Evolutionary conservation across 1,140 invertebrate species (phyloP).

Genomic region (Cyclina sinensis): DNA sequence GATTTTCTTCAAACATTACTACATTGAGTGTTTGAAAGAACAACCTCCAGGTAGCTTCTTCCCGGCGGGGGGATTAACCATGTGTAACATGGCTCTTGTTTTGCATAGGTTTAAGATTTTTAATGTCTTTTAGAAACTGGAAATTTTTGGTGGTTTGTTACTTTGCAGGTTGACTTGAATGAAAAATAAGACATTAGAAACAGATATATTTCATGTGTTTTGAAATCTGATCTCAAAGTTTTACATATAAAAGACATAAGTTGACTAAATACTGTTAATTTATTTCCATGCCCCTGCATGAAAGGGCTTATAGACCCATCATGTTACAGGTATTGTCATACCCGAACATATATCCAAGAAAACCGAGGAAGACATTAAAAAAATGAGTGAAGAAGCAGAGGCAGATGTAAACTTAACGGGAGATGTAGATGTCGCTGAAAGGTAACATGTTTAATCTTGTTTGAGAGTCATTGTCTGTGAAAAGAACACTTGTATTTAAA

Average conservation of each 20-base stretch:
- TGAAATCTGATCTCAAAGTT: background rate
- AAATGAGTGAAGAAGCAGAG: constrained; percentile 29
- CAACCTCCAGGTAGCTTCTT: too few relatives aligned
- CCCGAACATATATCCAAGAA: constrained; percentile 28
- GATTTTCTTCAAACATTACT: too few relatives aligned
- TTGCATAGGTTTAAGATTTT: too few relatives aligned
- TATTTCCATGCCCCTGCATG: background rate
- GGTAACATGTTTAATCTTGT: background rate
- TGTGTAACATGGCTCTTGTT: too few relatives aligned
- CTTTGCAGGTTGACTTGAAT: too few relatives aligned
- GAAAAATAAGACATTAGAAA: too few relatives aligned
- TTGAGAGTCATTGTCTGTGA: too few relatives aligned
- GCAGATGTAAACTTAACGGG: background rate
- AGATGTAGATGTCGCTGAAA: constrained; percentile 32
- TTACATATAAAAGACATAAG: background rate
- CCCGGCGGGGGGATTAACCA: too few relatives aligned
- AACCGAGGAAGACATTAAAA: background rate
- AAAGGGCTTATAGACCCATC: background rate
- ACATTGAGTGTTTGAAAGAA: too few relatives aligned
- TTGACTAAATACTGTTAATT: background rate
- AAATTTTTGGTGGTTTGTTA: too few relatives aligned
- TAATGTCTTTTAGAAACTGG: too few relatives aligned
- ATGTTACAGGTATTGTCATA: constrained; percentile 7
- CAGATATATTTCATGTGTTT: background rate
- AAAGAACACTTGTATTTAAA: too few relatives aligned